These are phyloP conservation scores for Osmerus eperlanus DNA, from an alignment of 2,113 vertebrate genomes.

Conservation along the genomic window DNA sequence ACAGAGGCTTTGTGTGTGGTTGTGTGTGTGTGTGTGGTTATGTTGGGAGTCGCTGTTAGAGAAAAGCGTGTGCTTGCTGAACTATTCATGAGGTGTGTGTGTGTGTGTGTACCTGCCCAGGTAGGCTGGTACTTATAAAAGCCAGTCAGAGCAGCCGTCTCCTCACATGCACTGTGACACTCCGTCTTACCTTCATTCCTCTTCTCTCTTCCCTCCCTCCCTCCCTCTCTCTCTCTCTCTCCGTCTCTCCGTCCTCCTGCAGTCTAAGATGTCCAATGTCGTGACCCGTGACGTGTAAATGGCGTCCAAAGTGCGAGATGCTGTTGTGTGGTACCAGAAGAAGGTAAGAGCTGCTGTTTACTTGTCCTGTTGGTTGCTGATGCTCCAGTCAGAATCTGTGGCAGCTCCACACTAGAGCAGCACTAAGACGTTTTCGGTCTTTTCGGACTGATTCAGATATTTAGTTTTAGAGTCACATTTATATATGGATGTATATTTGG, in stretches of 20 bases:
- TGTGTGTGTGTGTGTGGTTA: background rate
- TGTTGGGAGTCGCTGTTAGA: background rate
- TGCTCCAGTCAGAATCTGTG: no score
- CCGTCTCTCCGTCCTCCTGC: conserved; percentile 61
- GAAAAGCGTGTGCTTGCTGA: background rate
- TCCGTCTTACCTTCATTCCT: no score
- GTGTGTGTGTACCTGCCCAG: background rate
- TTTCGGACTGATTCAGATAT: no score
- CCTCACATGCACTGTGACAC: no score
- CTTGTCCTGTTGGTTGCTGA: no score
- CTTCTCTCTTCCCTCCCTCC: background rate
- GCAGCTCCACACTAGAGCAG: no score
- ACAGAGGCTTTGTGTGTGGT: background rate
- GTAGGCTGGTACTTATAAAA: no score
- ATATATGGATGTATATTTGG: no score
- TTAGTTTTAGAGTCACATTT: no score
- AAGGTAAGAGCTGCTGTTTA: conserved; percentile 82
- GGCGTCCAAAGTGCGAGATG: conserved; percentile 99
- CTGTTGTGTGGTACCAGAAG: conserved; percentile 99
- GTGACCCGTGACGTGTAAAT: conserved; percentile 89
- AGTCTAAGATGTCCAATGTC: conserved; percentile 90
- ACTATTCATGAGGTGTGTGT: conserved; percentile 1
- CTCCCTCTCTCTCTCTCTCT: conserved; percentile 9
- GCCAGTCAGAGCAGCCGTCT: no score
- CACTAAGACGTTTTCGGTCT: no score